Evolutionary conservation across 2,888 invertebrate genomes (phyloP).

Genomic region (Zonitis immaculata): DNA sequence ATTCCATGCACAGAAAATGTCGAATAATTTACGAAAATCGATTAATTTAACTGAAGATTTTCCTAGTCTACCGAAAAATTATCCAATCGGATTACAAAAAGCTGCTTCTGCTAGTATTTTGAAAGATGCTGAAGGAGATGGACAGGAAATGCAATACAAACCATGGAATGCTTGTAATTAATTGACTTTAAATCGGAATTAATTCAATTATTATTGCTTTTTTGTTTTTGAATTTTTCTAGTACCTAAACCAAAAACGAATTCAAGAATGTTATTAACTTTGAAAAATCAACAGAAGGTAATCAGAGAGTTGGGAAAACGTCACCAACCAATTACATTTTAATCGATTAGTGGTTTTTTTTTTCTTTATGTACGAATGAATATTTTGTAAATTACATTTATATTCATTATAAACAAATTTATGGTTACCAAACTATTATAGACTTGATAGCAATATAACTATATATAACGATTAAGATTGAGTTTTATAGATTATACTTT

Average conservation of each 20-base stretch:
- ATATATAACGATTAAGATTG: too few relatives aligned
- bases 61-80: slow-evolving; percentile 38
- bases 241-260: slow-evolving; percentile 9
- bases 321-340: too few relatives aligned
- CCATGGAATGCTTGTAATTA: slow-evolving; percentile 38
- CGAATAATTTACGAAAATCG: slow-evolving; percentile 25
- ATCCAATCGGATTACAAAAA: slow-evolving; percentile 41
- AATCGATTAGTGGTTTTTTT: too few relatives aligned
- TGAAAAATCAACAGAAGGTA: slow-evolving; percentile 5
- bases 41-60: slow-evolving; percentile 35
- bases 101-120: slow-evolving; percentile 42
- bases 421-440: too few relatives aligned
- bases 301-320: too few relatives aligned
- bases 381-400: too few relatives aligned
- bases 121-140: slow-evolving; percentile 23
- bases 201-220: too few relatives aligned
- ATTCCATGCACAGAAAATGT: slow-evolving; percentile 55
- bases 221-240: slow-evolving; percentile 6
- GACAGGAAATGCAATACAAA: slow-evolving; percentile 31
- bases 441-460: too few relatives aligned
- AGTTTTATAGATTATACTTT: too few relatives aligned
- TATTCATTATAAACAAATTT: too few relatives aligned
- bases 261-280: slow-evolving; percentile 2
- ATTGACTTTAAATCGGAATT: too few relatives aligned
- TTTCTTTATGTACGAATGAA: too few relatives aligned